Base-by-base conservation (phyloP, 2,888 invertebrate species). In the Cataglyphis livida region DNA sequence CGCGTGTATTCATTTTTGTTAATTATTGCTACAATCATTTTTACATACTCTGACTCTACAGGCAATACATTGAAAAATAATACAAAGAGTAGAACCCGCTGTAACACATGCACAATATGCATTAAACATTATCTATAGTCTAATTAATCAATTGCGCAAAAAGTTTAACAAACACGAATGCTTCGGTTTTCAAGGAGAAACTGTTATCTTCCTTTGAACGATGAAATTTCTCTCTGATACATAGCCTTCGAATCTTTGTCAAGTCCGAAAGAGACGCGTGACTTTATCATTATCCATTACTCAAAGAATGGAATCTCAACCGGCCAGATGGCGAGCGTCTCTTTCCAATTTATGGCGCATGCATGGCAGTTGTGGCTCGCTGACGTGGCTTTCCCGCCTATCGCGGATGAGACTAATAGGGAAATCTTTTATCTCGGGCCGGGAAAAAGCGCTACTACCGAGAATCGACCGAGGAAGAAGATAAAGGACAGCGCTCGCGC, bases 1-100 rank as follows among this genome's bases (percentile, higher is more conserved):
- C 70, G 78, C 86, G 71, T 21, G 68, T 84, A 87, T 89, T 89
- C 87, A 87, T 86, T 89, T 85, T 84, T 83, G 87, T 89, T 89
- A 86, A 89, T 89, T 86, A 86, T 79, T 65, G 84, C 84, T 25
- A 65, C 83, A 57, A 84, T 88, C 85, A 85, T 82, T 83, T 85
- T 65, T 76, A 74, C 73, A 61, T 64, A 62, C 28, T 21, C 70
- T 25, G 62, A 62, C 54, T 21, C 70, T 25, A 28, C 35, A 6
- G 12, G 51, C 66, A 41, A 32, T 44, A 59, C 10, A 44, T 18
- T 9, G 44, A 5, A 10, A 44, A 59, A 25, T 59, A 25, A 44
- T 28, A 12, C 18, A 18, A 70, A 32, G 32, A 25, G 12, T 18
- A 18, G 1, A 54, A 59, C 18, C 18, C 21, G 28, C 54, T 54